phyloP scores from a whole-genome alignment of 2,113 vertebrate genomes.

The Gasterosteus nipponicus region DNA sequence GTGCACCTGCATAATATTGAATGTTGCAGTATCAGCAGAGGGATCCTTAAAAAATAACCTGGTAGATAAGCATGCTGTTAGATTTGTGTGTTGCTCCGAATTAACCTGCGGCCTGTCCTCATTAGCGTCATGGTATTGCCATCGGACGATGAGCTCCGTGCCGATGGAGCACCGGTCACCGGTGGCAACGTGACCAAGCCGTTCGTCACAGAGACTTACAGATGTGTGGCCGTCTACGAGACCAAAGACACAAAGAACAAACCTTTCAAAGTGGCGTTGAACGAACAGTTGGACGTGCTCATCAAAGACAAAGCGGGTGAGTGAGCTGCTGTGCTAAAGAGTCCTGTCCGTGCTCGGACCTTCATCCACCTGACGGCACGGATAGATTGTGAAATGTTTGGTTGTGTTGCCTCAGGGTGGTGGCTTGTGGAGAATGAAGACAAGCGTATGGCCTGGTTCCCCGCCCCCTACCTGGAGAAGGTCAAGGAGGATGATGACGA shows the following conservation, averaged over 20 bases:
- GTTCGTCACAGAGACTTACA: conserved; percentile 83
- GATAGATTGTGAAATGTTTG: neutral
- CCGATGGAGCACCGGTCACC: neutral
- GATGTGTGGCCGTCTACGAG: conserved; percentile 85
- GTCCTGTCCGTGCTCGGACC: neutral
- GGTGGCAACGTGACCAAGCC: conserved; percentile 73
- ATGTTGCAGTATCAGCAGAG: neutral
- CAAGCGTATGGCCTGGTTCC: conserved; percentile 91
- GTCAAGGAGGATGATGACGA: conserved; percentile 41
- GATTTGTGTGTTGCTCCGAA: neutral
- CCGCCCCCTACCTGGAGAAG: conserved; percentile 89
- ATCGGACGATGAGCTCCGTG: conserved; percentile 47
- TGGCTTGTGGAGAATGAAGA: conserved; percentile 91
- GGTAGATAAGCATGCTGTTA: neutral
- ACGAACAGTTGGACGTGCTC: conserved; percentile 86
- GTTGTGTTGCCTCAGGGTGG: conserved; percentile 84
- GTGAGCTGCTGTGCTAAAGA: neutral
- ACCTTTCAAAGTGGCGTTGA: conserved; percentile 78
- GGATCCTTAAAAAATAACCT: neutral
- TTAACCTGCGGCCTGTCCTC: neutral
- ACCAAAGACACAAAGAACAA: conserved; percentile 88
- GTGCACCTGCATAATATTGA: neutral
- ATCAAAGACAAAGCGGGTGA: conserved; percentile 90
- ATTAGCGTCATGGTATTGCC: conserved; percentile 88
- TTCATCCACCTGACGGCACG: neutral